Base-by-base conservation (phyloP, 92 coral and sea anemone species). In the Parazoanthus swiftii region DNA sequence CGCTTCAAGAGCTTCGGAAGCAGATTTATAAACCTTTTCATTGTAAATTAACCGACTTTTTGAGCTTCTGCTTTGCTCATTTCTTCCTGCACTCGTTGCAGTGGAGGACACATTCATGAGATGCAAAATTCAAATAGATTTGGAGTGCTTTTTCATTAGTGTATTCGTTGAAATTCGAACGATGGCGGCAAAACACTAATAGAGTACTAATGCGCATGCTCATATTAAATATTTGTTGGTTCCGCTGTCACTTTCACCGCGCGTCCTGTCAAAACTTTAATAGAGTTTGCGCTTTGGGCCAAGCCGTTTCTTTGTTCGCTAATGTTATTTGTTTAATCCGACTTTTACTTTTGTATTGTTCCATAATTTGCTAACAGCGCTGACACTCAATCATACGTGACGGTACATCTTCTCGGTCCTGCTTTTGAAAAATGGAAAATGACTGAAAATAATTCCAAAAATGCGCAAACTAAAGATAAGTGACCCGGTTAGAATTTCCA, bases 101-200 rank as follows among this genome's bases (percentile, higher is more conserved):
- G 76, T 71, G 65, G 92, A 86, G 89, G 95, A 81, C 81, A 89
- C 90, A 93, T 91, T 95, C 98, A 95, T 95, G 96, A 93, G 98
- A 89, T 91, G 87, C 77, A 81, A 85, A 93, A 87, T 91, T 89
- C 95, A 94, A 94, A 94, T 89, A 90, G 88, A 66, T 86, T 68
- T 75, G 56, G 50, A 43, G 66, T 66, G 68, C 78, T 85, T 81
- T 82, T 68, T 76, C 80, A 85, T 54, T 44, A 81, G 88, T 72
- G 92, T 88, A 85, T 88, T 90, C 92, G 95, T 90, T 91, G 91
- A 89, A 89, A 92, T 94, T 95, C 96, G 95, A 93, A 95, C 91
- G 90, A 88, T 93, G 96, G 98, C 98, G 98, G 95, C 88, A 95
- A 95, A 95, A 95, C 95, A 95, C 89, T 85, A 39, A 74, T 85